Evolutionary conservation across 2,888 invertebrate genomes (phyloP), one percentile per base, ranked within the genome.

Genomic region (Cheilosia variabilis): DNA sequence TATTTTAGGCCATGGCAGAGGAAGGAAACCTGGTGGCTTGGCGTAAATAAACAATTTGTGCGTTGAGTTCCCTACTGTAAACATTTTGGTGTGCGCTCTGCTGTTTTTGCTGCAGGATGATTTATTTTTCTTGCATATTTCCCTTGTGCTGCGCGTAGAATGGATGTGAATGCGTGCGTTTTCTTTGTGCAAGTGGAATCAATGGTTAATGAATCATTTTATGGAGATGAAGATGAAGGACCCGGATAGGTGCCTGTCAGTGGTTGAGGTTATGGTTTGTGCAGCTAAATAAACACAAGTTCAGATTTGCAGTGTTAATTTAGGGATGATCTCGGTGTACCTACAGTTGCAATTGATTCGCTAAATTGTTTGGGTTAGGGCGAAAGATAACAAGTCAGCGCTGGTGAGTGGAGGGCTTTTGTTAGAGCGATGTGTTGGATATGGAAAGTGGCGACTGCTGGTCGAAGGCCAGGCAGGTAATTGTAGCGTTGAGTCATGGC

Each of bases 71-170:
- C 22, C 15, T 22, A 69, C 50, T 79, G 69, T 84, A 84, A 84
- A 84, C 84, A 84, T 43, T 62, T 27, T 45, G 45, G 45, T 45
- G 17, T 45, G 45, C 17, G n/a, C 3, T 9, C 17, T 47, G 9
- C 2, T 45, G 45, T 43, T n/a, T n/a, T n/a, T 57, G 34, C 34
- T n/a, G 41, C 60, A 37, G 52, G 52, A 84, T 84, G 80, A 84
- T 84, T 84, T 84, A 80, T 84, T 84, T 84, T 80, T 41, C 65
- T 84, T 84, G 84, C 84, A 71, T 84, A 84, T 84, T 84, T 80
- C 75, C 50, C 41, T 63, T 60, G 13, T 63, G 50, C 45, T n/a
- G 37, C 0, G 10, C 9, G 7, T 31, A 31, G 13, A 13, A 37
- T 37, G 37, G 37, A 37, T 37, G 4, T 31, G 15, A n/a, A 37